Conservation (phyloP, 2,113 vertebrate genomes). For the Sorex araneus region DNA sequence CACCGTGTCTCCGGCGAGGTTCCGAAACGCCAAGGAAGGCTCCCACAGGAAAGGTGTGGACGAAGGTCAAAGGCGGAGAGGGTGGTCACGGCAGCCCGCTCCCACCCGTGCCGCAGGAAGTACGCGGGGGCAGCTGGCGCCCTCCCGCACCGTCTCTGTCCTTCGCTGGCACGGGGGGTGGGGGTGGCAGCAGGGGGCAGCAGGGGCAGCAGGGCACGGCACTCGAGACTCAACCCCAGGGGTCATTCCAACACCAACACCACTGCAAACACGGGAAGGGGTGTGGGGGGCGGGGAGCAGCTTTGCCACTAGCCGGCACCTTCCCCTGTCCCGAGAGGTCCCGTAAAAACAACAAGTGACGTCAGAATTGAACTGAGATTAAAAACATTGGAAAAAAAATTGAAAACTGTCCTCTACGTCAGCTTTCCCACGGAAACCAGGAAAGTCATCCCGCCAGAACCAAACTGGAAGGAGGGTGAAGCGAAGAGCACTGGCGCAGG, state of each 20-base stretch:
- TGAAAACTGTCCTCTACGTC: background rate
- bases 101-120: background rate
- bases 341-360: background rate
- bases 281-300: constrained; percentile 57
- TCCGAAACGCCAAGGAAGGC: constrained; percentile 43
- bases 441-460: background rate
- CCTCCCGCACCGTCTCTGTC: background rate
- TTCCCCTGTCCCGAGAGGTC: background rate
- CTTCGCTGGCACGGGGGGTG: background rate
- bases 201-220: constrained; percentile 37
- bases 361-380: background rate
- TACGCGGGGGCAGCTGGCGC: background rate
- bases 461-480: background rate
- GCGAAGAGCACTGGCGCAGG: background rate
- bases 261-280: constrained; percentile 78
- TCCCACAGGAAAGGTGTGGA: constrained; percentile 66
- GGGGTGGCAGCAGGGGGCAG: background rate
- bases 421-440: constrained; percentile 33
- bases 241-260: constrained; percentile 38
- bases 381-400: constrained; percentile 32
- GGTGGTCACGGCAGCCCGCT: background rate
- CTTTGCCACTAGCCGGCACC: constrained; percentile 87
- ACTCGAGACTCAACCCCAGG: constrained; percentile 45
- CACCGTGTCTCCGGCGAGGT: background rate
- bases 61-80: constrained; percentile 38